These are phyloP conservation scores for Camelus dromedarius DNA, from an alignment of 2,113 vertebrate genomes.

Conservation along the genomic window DNA sequence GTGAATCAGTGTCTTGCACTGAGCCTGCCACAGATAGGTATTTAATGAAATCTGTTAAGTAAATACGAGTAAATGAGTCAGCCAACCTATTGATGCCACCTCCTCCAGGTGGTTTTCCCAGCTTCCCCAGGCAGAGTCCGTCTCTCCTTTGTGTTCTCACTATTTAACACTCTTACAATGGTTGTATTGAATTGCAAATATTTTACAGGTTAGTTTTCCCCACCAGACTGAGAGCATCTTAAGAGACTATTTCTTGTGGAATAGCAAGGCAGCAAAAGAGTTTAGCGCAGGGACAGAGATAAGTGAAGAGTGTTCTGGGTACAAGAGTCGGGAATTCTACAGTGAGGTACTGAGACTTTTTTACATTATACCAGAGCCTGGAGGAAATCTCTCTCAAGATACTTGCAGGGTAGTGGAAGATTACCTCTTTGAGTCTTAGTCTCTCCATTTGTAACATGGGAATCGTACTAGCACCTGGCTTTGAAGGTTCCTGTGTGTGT, in stretches of 20 bases:
- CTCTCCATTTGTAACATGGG: neutral
- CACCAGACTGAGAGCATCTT: neutral
- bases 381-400: neutral
- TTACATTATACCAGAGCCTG: neutral
- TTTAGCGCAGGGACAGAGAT: neutral
- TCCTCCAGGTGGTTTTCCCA: neutral
- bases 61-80: neutral
- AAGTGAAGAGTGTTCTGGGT: neutral
- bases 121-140: neutral
- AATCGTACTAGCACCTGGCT: neutral
- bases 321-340: neutral
- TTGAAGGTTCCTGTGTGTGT: neutral
- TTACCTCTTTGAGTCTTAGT: neutral
- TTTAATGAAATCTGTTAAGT: neutral
- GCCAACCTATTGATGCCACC: neutral
- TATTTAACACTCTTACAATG: neutral
- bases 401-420: neutral
- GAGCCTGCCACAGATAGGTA: neutral
- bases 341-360: neutral
- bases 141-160: neutral
- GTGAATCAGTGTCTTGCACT: neutral
- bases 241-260: neutral
- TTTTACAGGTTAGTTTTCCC: neutral
- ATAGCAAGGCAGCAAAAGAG: neutral
- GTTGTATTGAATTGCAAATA: neutral